Conservation (phyloP, 2,797 vertebrate genomes). For the Trichosurus vulpecula region DNA sequence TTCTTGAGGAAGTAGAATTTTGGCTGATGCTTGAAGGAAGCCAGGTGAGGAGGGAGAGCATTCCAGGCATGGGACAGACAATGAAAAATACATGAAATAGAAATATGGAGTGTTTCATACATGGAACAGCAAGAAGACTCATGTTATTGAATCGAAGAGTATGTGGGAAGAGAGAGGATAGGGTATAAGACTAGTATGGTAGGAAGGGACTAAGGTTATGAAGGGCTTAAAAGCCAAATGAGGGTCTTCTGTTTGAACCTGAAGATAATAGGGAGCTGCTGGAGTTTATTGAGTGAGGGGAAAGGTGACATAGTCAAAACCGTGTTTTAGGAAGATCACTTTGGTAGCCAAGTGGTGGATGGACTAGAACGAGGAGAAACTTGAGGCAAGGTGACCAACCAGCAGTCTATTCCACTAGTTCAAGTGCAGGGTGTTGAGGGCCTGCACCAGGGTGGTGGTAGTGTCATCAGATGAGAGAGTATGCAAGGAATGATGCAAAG, state of each 20-base stretch:
- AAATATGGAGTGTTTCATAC: not conserved
- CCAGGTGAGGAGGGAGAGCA: not conserved
- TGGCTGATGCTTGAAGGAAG: not conserved
- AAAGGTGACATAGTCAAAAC: not conserved
- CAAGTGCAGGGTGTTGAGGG: not conserved
- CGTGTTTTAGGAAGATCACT: not conserved
- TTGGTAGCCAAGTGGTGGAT: not conserved
- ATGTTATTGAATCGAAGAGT: not conserved
- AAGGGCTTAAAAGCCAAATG: not conserved
- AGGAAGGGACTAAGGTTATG: not conserved
- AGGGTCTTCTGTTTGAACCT: not conserved
- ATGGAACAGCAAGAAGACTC: not conserved
- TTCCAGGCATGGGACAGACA: not conserved
- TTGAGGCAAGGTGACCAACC: not conserved
- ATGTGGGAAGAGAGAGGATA: not conserved
- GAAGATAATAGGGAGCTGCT: not conserved
- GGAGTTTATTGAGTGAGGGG: not conserved
- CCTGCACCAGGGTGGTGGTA: not conserved
- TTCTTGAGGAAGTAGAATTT: not conserved
- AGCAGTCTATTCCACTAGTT: not conserved
- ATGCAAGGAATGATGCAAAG: not conserved
- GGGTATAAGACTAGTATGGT: not conserved
- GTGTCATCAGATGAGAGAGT: not conserved
- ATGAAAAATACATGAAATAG: not conserved
- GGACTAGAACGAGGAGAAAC: not conserved